Evolutionary conservation across 1,140 invertebrate species (phyloP).

Genomic region (Drosophila navojoa): DNA sequence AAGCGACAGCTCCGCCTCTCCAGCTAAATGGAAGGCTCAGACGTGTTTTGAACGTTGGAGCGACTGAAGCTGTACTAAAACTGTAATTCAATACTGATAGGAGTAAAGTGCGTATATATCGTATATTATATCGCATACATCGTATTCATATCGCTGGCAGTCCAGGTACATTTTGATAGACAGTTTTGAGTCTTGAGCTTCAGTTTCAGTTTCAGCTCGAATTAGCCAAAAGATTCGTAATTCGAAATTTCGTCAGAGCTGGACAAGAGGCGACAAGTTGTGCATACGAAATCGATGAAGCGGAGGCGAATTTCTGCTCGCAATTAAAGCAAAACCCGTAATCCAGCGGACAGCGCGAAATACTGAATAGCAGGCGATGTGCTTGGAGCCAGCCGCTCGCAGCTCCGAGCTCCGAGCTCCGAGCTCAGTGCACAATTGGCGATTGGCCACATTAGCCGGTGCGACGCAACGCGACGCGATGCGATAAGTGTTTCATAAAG

Average conservation of each 20-base stretch:
- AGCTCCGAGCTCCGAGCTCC: neutral
- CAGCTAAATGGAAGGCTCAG: constrained; percentile 28
- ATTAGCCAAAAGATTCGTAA: too few relatives aligned
- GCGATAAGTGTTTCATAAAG: constrained; percentile 1
- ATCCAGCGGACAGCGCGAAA: neutral
- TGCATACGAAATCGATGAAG: constrained; percentile 2
- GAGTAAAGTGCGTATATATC: too few relatives aligned
- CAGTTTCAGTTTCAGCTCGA: too few relatives aligned
- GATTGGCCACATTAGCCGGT: neutral
- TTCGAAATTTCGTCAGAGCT: constrained; percentile 29
- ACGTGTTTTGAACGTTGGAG: constrained; percentile 62
- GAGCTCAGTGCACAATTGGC: constrained; percentile 4
- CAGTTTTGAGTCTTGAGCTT: too few relatives aligned
- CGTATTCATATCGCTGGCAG: too few relatives aligned
- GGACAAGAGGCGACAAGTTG: neutral
- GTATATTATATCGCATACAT: too few relatives aligned
- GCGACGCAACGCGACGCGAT: neutral
- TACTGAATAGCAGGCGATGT: neutral
- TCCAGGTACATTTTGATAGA: too few relatives aligned
- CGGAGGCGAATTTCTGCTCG: neutral
- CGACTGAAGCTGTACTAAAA: constrained; percentile 50
- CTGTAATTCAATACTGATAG: neutral
- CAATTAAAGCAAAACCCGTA: constrained; percentile 6
- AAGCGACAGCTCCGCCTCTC: constrained; percentile 20
- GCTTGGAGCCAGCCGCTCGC: neutral